These are phyloP conservation scores for Anoplolepis gracilipes DNA, from an alignment of 1,140 invertebrate species.

Conservation along the genomic window DNA sequence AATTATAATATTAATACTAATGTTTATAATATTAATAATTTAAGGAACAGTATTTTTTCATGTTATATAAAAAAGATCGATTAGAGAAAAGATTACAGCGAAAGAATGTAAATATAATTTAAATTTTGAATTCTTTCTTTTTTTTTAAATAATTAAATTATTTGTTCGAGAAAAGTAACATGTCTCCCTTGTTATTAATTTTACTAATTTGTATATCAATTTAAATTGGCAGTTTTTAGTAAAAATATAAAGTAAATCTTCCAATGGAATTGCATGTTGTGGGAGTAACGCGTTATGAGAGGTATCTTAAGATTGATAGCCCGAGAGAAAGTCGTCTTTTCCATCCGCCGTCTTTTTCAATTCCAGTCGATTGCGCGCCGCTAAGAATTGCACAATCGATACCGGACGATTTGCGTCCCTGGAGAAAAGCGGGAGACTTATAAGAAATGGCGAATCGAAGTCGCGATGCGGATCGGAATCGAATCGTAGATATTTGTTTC, in stretches of 20 bases:
- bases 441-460: conserved; percentile 47
- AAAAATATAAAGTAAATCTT: neutral
- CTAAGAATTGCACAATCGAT: conserved; percentile 52
- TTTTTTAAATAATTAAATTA: neutral
- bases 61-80: too few species aligned
- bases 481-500: neutral
- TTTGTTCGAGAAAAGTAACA: neutral
- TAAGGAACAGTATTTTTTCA: too few species aligned
- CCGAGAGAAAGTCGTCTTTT: conserved; percentile 69
- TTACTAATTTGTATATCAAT: neutral
- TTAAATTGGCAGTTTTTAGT: neutral
- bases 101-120: neutral
- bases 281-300: conserved; percentile 42
- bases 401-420: conserved; percentile 10
- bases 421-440: neutral
- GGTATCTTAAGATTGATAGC: conserved; percentile 61
- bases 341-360: conserved; percentile 64
- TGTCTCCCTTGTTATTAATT: neutral
- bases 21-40: too few species aligned
- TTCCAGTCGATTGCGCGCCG: conserved; percentile 62
- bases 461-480: conserved; percentile 34
- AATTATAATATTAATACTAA: too few species aligned
- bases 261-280: conserved; percentile 14
- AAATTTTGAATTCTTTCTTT: neutral
- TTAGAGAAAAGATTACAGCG: too few species aligned